Evolutionary conservation across 2,888 invertebrate species (phyloP).

Genomic region (Cheilosia variabilis): DNA sequence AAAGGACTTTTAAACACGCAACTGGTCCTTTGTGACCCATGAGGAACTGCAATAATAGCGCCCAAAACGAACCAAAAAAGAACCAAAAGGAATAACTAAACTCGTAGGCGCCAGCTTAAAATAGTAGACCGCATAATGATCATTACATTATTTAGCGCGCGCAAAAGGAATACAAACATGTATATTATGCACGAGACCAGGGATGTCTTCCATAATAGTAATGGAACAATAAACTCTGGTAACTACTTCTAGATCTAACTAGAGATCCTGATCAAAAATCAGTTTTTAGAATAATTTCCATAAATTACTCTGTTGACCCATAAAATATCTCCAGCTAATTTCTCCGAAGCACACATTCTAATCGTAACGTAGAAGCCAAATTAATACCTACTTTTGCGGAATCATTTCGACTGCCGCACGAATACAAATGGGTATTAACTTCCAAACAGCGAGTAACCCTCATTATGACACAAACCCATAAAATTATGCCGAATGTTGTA

Average conservation of each 20-base stretch:
- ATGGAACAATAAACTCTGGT: background rate
- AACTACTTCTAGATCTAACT: background rate
- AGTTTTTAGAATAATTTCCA: background rate
- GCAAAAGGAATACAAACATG: background rate
- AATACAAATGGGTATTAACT: background rate
- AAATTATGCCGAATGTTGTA: slow-evolving; percentile 55
- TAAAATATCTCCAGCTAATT: background rate
- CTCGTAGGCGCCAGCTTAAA: too few relatives aligned
- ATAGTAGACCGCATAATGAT: too few relatives aligned
- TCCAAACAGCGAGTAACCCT: slow-evolving; percentile 23
- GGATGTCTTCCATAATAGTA: too few relatives aligned
- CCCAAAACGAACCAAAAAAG: too few relatives aligned
- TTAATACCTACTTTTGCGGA: slow-evolving; percentile 47
- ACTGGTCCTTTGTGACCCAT: too few relatives aligned
- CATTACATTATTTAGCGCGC: background rate
- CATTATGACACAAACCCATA: slow-evolving; percentile 32
- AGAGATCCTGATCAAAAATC: background rate
- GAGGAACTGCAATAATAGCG: too few relatives aligned
- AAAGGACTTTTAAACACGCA: too few relatives aligned
- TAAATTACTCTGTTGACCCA: slow-evolving; percentile 26
- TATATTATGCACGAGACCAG: too few relatives aligned
- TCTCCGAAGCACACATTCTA: background rate
- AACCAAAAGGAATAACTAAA: too few relatives aligned
- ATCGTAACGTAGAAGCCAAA: slow-evolving; percentile 28
- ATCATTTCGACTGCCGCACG: slow-evolving; percentile 18